Evolutionary conservation across 2,113 vertebrate genomes (phyloP), one percentile per base, ranked within the genome.

Genomic region (Montifringilla adamsi): DNA sequence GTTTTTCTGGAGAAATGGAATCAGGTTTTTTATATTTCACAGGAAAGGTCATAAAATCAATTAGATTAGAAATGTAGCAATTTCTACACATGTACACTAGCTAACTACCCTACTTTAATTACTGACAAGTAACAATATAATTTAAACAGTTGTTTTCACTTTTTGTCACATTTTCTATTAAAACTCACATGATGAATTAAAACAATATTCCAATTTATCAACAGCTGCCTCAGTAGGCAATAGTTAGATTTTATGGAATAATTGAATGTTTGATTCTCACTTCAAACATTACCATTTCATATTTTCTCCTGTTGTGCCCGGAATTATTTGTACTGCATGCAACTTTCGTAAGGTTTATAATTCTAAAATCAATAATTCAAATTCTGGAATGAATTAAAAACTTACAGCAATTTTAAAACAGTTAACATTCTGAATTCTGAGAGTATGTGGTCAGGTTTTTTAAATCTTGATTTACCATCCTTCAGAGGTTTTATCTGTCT

Each of bases 371-470:
- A 15, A 9, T 53, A 15, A 37, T 66, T 85, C 15, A 43, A 76
- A 53, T 69, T 85, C 31, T 87, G 59, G 74, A 86, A 49, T 44
- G 30, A 77, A 50, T 26, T 23, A 22, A 37, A 7, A 1, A 53
- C 15, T 78, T 75, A 20, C 13, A 59, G 10, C 7, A 56, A n/a
- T 63, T 88, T 58, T 0, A 46, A 86, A 84, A 20, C 21, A 55
- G 6, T 35, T 50, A 74, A 66, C 66, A 53, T 22, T 15, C 5
- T 64, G 39, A 46, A 58, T 70, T 27, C 19, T 50, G 13, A 67
- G 46, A 84, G 7, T 35, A 20, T 37, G 37, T 5, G 3, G 2
- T 3, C 2, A 1, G 3, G 4, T 1, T 23, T 63, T 37, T 44
- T 6, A 14, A 39, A 53, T 76, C 39, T 28, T 31, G 8, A 50